Evolutionary conservation across 2,797 vertebrate genomes (phyloP), one percentile per base, ranked within the genome.

Genomic region (Leptoclinus maculatus): DNA sequence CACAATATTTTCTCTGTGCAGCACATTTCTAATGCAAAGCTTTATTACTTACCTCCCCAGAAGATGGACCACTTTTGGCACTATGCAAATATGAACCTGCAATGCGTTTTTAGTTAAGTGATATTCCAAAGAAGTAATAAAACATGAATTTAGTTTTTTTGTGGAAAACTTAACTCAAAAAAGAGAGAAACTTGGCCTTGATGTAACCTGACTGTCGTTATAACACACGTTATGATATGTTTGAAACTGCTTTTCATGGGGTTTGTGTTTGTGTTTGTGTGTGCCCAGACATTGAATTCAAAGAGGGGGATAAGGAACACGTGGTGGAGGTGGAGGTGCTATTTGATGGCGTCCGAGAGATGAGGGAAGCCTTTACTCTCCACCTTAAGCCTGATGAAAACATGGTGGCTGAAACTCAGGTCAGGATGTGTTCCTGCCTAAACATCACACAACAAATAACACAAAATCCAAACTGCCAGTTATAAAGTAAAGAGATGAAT

Each of bases 341-440:
- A 17, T 97, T 95, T 39, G 97, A 99, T 59, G 96, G 95, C 4
- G 54, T 96, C 65, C 92, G 96, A 88, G 98, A 99, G 84, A 97
- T 98, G 97, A 96, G 97, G 79, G 98, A 99, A 86, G 96, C 97
- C 57, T 99, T 99, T 87, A 98, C 97, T 7, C 94, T 99, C 75
- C 98, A 99, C 72, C 94, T 98, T 74, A 97, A 95, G 74, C 96
- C 97, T 0, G 98, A 99, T 79, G 97, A 98, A 86, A 97, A 98
- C 86, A 97, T 98, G 98, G 91, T 98, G 19, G 97, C 97, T 66
- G 97, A 99, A 90, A 97, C 95, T 5, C 97, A 97, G 97, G 97
- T 98, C 68, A 76, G 82, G 65, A 32, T 1, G 8, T 25, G 2
- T 41, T 49, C 7, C 23, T 29, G 36, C 29, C 7, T 29, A 39